Evolutionary conservation across 2,888 invertebrate genomes (phyloP).

Genomic region (Chalcosyrphus nemorum): DNA sequence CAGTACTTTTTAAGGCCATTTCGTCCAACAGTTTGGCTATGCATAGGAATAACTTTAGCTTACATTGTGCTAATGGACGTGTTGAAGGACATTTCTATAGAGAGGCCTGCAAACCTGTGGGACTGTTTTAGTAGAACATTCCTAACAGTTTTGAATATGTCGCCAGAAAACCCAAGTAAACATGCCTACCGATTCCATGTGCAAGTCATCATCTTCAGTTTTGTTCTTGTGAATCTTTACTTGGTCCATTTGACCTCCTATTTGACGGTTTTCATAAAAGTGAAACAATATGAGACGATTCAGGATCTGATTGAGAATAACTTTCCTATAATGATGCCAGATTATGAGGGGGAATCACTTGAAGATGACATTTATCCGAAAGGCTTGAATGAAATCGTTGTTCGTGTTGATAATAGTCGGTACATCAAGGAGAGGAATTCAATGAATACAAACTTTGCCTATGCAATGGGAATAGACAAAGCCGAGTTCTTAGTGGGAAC

Average conservation of each 20-base stretch:
- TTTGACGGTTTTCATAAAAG: constrained; percentile 48
- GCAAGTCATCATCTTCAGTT: constrained; percentile 29
- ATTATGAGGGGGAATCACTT: neutral
- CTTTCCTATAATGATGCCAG: constrained; percentile 18
- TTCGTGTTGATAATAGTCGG: neutral
- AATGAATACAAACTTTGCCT: constrained; percentile 17
- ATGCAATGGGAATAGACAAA: constrained; percentile 6
- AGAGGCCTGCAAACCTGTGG: constrained; percentile 7
- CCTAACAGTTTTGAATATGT: constrained; percentile 2
- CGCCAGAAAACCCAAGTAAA: neutral
- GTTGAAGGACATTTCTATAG: neutral
- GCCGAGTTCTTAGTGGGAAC: constrained; percentile 12
- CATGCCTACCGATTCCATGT: constrained; percentile 39
- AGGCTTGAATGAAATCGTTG: neutral
- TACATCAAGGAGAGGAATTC: neutral
- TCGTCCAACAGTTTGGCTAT: neutral
- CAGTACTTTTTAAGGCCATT: constrained; percentile 42
- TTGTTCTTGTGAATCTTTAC: constrained; percentile 35
- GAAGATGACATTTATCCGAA: neutral
- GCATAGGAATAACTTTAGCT: constrained; percentile 22
- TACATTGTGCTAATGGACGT: constrained; percentile 45
- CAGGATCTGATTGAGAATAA: constrained; percentile 19
- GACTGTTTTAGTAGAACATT: constrained; percentile 11
- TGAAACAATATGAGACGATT: constrained; percentile 42
- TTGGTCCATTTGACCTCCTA: constrained; percentile 41